Conservation (phyloP, 2,113 vertebrate species). For the Piaya cayana region DNA sequence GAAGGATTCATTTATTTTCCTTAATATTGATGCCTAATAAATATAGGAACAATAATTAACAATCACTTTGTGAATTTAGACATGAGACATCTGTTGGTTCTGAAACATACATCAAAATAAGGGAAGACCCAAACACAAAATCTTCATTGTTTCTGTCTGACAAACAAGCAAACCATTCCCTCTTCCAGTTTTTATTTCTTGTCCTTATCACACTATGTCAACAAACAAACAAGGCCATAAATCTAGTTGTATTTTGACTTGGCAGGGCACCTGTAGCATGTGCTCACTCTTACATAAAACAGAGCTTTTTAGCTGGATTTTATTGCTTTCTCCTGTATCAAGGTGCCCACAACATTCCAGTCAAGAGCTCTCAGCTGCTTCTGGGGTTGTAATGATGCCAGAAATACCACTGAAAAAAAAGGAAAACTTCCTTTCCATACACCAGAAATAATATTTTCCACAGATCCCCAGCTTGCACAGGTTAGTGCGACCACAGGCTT, state of each 20-base stretch:
- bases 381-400: constrained; percentile 32
- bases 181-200: constrained; percentile 26
- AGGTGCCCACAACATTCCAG: constrained; percentile 40
- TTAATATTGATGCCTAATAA: neutral
- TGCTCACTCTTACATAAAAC: constrained; percentile 39
- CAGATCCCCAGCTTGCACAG: constrained; percentile 50
- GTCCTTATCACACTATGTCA: constrained; percentile 37
- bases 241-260: constrained; percentile 22
- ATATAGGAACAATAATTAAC: neutral
- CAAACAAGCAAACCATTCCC: constrained; percentile 17
- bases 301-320: constrained; percentile 31
- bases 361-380: constrained; percentile 15
- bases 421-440: neutral
- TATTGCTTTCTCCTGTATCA: constrained; percentile 20
- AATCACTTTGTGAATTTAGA: neutral
- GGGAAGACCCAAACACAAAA: neutral
- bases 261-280: constrained; percentile 34
- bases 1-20: neutral
- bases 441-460: constrained; percentile 48
- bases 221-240: constrained; percentile 63
- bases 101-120: constrained; percentile 6
- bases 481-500: constrained; percentile 51
- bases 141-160: neutral
- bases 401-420: constrained; percentile 29
- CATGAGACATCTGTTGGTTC: neutral